Evolutionary conservation across 2,888 invertebrate genomes (phyloP).

Genomic region (Noctuana brunneofusca): DNA sequence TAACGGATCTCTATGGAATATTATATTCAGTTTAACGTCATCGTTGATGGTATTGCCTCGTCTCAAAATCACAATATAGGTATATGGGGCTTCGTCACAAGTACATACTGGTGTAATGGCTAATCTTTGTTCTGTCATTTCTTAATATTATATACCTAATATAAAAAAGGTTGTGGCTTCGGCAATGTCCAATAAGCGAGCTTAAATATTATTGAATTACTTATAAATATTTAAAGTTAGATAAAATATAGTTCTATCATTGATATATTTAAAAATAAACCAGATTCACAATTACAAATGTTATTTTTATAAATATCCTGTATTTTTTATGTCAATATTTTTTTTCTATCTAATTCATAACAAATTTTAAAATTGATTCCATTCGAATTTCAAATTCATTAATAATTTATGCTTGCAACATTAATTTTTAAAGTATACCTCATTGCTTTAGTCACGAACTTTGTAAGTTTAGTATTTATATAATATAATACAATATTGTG

Average conservation of each 20-base stretch:
- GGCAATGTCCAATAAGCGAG: constrained; percentile 33
- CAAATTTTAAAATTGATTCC: not conserved
- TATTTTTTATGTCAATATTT: no score
- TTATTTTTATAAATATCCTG: no score
- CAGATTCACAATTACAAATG: no score
- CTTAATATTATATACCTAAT: constrained; percentile 39
- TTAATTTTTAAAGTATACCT: not conserved
- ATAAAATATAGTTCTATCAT: not conserved
- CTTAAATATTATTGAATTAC: not conserved
- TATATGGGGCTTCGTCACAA: constrained; percentile 76
- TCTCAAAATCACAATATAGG: constrained; percentile 63
- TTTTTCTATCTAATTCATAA: no score
- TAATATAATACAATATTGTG: constrained; percentile 53
- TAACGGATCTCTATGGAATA: constrained; percentile 18
- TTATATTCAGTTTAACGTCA: constrained; percentile 52
- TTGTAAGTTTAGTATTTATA: constrained; percentile 40
- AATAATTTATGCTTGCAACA: not conserved
- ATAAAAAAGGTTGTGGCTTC: constrained; percentile 43
- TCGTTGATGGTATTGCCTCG: constrained; percentile 73
- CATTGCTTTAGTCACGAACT: constrained; percentile 40
- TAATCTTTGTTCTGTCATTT: constrained; percentile 76
- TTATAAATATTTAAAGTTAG: not conserved
- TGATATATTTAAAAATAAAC: no score
- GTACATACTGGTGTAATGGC: constrained; percentile 70
- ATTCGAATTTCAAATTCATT: not conserved